A percentile compares a stretch with the other conserved stretches of the same genome.
These are phyloP conservation scores for Chymomyza costata DNA, from an alignment of 1,140 invertebrate genomes.

Conservation along the genomic window DNA sequence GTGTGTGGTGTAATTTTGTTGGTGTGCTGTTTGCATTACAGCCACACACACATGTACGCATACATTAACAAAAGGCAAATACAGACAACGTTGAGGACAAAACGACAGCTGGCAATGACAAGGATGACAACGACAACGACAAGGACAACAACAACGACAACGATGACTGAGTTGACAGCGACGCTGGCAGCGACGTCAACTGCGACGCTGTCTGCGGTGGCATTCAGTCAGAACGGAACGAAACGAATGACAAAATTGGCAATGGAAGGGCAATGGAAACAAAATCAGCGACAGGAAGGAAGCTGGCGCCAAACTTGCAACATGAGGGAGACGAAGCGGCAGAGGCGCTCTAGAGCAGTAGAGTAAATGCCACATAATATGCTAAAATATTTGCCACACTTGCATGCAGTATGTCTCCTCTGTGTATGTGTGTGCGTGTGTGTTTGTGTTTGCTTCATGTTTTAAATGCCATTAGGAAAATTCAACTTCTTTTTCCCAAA, in stretches of 20 bases:
- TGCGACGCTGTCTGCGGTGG: no score
- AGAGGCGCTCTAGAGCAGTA: no score
- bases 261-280: slow-evolving; percentile 36
- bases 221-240: slow-evolving; percentile 8
- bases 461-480: slow-evolving; percentile 56
- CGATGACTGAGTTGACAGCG: not conserved
- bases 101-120: slow-evolving; percentile 34
- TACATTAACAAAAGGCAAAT: slow-evolving; percentile 7
- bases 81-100: slow-evolving; percentile 17
- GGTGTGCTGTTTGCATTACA: slow-evolving; percentile 1
- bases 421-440: slow-evolving; percentile 4
- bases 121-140: no score
- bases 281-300: slow-evolving; percentile 58
- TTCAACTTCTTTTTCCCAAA: slow-evolving; percentile 17
- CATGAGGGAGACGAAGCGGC: no score
- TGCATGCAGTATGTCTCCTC: slow-evolving; percentile 27
- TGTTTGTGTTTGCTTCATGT: slow-evolving; percentile 24
- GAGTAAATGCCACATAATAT: slow-evolving; percentile 24
- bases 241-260: slow-evolving; percentile 19
- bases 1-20: no score
- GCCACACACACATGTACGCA: not conserved
- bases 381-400: slow-evolving; percentile 46
- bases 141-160: no score
- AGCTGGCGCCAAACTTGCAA: slow-evolving; percentile 25
- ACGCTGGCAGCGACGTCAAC: no score